Percentiles rank a stretch among this genome's conserved stretches.
Evolutionary conservation across 1,140 invertebrate species (phyloP).

Genomic region (Chironomus striatipennis): DNA sequence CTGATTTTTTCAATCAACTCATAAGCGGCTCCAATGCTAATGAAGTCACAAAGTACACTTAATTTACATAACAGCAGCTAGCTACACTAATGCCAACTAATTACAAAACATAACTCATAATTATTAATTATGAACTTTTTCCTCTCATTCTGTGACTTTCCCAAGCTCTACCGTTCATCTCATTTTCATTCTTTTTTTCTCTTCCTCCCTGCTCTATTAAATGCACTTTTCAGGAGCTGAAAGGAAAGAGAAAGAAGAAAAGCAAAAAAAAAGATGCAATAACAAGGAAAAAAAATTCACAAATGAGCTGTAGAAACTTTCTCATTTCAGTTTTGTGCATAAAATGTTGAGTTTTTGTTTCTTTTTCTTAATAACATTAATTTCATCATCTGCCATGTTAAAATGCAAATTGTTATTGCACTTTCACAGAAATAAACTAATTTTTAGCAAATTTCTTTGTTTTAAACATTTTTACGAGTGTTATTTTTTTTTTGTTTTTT

Average conservation of each 20-base stretch:
- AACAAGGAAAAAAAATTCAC: not conserved
- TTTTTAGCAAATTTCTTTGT: slow-evolving; percentile 8
- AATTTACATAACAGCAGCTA: not conserved
- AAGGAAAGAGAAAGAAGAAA: too few relatives aligned
- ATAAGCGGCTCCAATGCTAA: not conserved
- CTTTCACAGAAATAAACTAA: not conserved
- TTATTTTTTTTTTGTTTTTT: too few relatives aligned
- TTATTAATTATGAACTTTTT: slow-evolving; percentile 10
- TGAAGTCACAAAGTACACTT: slow-evolving; percentile 1
- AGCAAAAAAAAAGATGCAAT: not conserved
- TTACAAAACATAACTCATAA: slow-evolving; percentile 9
- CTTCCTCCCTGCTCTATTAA: not conserved
- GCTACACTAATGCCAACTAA: not conserved
- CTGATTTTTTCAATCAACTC: too few relatives aligned
- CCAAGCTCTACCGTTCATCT: not conserved
- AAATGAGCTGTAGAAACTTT: slow-evolving; percentile 9
- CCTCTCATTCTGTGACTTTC: not conserved
- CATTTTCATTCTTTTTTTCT: not conserved
- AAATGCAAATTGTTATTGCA: not conserved
- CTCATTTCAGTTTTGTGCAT: not conserved
- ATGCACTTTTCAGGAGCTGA: not conserved
- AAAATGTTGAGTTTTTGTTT: not conserved
- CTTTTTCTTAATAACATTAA: not conserved
- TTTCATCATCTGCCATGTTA: not conserved
- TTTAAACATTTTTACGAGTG: too few relatives aligned